Evolutionary conservation across 2,888 invertebrate genomes (phyloP).

Genomic region (Caenorhabditis sp.): DNA sequence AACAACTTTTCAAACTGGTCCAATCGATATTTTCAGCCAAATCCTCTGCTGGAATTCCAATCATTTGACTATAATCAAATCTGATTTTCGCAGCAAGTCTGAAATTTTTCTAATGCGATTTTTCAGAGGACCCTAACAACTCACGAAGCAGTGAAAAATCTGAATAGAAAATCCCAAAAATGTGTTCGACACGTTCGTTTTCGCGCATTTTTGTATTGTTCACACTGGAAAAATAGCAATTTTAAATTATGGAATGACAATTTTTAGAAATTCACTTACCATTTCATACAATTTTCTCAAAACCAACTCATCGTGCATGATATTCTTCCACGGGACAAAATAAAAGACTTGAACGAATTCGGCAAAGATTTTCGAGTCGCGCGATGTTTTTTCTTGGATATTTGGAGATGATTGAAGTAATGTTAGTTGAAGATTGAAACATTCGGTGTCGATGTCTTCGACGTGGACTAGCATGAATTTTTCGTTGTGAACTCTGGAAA

Average conservation of each 20-base stretch:
- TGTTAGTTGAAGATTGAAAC: background rate
- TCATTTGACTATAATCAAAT: background rate
- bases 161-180: slow-evolving; percentile 20
- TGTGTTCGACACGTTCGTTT: slow-evolving; percentile 14
- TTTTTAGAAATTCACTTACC: too few species aligned
- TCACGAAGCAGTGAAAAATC: slow-evolving; percentile 23
- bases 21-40: background rate
- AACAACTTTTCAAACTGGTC: background rate
- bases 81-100: slow-evolving; percentile 13
- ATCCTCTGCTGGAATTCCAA: background rate
- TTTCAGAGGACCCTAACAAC: too few species aligned
- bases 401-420: background rate
- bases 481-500: background rate
- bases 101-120: too few species aligned
- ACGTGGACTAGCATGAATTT: background rate
- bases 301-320: slow-evolving; percentile 12
- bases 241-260: too few species aligned
- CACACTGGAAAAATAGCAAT: slow-evolving; percentile 8
- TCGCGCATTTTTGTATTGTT: slow-evolving; percentile 15
- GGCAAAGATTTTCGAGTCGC: background rate
- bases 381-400: background rate
- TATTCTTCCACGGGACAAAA: slow-evolving; percentile 26
- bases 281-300: slow-evolving; percentile 20
- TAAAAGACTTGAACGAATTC: slow-evolving; percentile 33
- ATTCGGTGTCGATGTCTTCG: background rate